Percentiles rank a stretch among this genome's conserved stretches.
Evolutionary conservation across 2,888 invertebrate species (phyloP).

Genomic region (Dorcus hopei): DNA sequence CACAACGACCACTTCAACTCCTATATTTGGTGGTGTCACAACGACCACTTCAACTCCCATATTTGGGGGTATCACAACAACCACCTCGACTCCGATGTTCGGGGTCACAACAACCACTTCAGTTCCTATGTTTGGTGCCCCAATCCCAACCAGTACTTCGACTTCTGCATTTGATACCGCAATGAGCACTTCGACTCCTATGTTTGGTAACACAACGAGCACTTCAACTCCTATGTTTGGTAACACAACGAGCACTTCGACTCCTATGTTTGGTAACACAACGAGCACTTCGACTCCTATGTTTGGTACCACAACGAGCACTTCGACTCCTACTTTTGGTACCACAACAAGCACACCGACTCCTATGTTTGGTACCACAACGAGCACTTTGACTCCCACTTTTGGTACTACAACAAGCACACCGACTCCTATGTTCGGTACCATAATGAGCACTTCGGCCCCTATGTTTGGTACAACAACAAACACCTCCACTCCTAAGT

Average conservation of each 20-base stretch:
- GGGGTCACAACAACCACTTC: neutral
- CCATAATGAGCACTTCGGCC: neutral
- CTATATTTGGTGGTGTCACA: conserved; percentile 13
- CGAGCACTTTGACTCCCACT: conserved; percentile 3
- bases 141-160: neutral
- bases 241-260: conserved; percentile 31
- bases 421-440: conserved; percentile 28
- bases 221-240: conserved; percentile 16
- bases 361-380: conserved; percentile 7
- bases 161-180: conserved; percentile 13
- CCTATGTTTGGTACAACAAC: conserved; percentile 28
- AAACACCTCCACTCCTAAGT: conserved; percentile 25
- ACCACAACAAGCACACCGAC: too few species aligned
- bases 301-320: conserved; percentile 19
- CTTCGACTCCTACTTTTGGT: conserved; percentile 5
- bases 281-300: conserved; percentile 13
- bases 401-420: conserved; percentile 33
- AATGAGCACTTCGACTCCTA: conserved; percentile 2
- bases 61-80: neutral
- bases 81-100: neutral
- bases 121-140: conserved; percentile 9
- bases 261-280: conserved; percentile 28
- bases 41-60: conserved; percentile 3
- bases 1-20: neutral
- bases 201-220: too few species aligned